Base-by-base conservation (phyloP, 2,888 invertebrate genomes). In the Eupithecia subumbrata region DNA sequence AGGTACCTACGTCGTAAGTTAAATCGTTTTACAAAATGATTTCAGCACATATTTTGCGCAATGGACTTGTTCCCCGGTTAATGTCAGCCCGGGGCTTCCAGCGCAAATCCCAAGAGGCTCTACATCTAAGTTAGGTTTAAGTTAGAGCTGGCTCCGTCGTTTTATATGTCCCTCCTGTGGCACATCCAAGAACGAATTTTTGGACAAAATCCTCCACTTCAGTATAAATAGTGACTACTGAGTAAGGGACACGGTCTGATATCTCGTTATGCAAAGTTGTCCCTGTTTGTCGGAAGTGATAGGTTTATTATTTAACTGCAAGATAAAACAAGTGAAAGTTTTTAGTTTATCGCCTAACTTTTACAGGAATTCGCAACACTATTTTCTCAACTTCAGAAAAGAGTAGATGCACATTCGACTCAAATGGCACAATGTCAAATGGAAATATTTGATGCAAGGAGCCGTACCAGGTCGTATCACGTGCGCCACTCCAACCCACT, bases 51-150 rank as follows among this genome's bases (percentile, higher is more conserved):
- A 85, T 84, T 80, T 84, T 78, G 76, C 74, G 79, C 80, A 85
- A 83, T 82, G 82, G 85, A 85, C 84, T 85, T 86, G 85, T 87
- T 87, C 85, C 82, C 80, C 81, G 84, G 82, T 84, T 86, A 88
- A 89, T 87, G 88, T 84, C 86, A 85, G 84, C 85, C 83, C 83
- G 81, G 88, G 90, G 88, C 84, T 88, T 87, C 86, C 88, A 83
- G 82, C 76, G 85, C 77, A 79, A 83, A 78, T 84, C 90, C 84
- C 87, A 25, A 69, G 90, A 85, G 91, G 85, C 90, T 86, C 86
- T 91, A 89, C 88, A 89, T 89, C 88, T 90, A 90, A 88, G 89
- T 90, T 91, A 91, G 87, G 85, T 89, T 90, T 89, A 92, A 90
- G 87, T 91, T 92, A 90, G 88, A 87, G 87, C 84, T 84, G 85